These are phyloP conservation scores for Drosophila infuscata DNA, from an alignment of 2,888 invertebrate genomes.

Conservation along the genomic window DNA sequence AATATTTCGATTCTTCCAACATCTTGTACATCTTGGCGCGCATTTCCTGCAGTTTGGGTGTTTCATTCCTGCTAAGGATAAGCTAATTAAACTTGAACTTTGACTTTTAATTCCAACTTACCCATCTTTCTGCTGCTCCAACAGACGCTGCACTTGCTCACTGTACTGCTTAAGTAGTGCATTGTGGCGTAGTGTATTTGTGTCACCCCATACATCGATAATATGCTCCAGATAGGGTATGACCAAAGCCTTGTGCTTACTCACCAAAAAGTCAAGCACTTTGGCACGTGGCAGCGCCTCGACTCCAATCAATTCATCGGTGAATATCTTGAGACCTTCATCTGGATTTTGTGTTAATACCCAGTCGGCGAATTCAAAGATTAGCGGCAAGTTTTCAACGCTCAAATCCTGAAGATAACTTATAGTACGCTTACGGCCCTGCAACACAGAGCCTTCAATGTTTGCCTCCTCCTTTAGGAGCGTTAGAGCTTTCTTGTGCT, in stretches of 20 bases:
- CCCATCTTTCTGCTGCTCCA: slow-evolving; percentile 70
- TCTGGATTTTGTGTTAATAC: slow-evolving; percentile 94
- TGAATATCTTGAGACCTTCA: slow-evolving; percentile 95
- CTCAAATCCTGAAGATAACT: slow-evolving; percentile 96
- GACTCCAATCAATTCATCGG: slow-evolving; percentile 94
- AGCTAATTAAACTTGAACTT: not conserved
- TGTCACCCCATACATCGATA: slow-evolving; percentile 95
- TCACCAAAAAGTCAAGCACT: slow-evolving; percentile 94
- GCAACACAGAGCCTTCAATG: slow-evolving; percentile 88
- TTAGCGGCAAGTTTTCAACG: slow-evolving; percentile 92
- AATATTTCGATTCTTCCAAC: slow-evolving; percentile 91
- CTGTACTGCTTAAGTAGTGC: slow-evolving; percentile 95
- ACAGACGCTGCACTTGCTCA: slow-evolving; percentile 87
- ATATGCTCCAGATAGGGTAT: slow-evolving; percentile 98
- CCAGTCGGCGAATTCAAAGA: slow-evolving; percentile 97
- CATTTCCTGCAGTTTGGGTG: slow-evolving; percentile 81
- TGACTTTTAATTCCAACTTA: slow-evolving; percentile 18
- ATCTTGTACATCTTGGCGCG: slow-evolving; percentile 90
- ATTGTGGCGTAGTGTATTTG: slow-evolving; percentile 94
- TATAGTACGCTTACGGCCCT: slow-evolving; percentile 93
- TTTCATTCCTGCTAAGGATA: slow-evolving; percentile 37
- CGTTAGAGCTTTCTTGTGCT: slow-evolving; percentile 96
- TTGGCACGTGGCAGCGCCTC: slow-evolving; percentile 95
- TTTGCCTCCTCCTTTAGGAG: slow-evolving; percentile 92
- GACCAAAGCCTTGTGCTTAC: slow-evolving; percentile 92